phyloP scores from a whole-genome alignment of 2,113 vertebrate species.

The Microcebus griseorufus region DNA sequence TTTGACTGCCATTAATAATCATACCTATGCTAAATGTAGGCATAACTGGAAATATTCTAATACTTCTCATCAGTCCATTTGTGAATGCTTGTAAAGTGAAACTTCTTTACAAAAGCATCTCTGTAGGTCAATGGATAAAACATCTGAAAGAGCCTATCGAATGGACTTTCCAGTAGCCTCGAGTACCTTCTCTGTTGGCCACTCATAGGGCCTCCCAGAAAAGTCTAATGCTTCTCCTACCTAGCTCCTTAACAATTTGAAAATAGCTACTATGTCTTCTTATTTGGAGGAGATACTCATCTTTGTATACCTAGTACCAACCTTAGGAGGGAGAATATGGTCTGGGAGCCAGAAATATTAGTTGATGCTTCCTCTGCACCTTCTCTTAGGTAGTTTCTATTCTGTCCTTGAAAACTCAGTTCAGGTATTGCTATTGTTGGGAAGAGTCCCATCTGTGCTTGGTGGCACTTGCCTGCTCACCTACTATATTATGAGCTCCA shows the following conservation, averaged over 20 bases:
- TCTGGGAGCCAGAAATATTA: not conserved
- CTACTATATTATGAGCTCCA: not conserved
- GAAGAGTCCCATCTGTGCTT: not conserved
- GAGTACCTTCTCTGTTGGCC: not conserved
- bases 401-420: not conserved
- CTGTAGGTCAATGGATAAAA: not conserved
- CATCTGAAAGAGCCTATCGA: not conserved
- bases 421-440: not conserved
- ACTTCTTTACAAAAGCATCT: not conserved
- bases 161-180: not conserved
- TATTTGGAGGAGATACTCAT: not conserved
- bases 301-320: not conserved
- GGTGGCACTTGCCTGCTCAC: not conserved
- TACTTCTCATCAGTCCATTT: not conserved
- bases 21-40: not conserved
- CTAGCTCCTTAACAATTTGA: not conserved
- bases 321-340: not conserved
- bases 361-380: not conserved
- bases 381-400: not conserved
- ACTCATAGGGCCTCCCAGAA: not conserved
- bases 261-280: not conserved
- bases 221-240: not conserved
- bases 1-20: not conserved
- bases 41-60: not conserved
- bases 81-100: not conserved